Evolutionary conservation across 2,888 invertebrate species (phyloP), one percentile per base, ranked within the genome.

Genomic region (Drosophila cognata): DNA sequence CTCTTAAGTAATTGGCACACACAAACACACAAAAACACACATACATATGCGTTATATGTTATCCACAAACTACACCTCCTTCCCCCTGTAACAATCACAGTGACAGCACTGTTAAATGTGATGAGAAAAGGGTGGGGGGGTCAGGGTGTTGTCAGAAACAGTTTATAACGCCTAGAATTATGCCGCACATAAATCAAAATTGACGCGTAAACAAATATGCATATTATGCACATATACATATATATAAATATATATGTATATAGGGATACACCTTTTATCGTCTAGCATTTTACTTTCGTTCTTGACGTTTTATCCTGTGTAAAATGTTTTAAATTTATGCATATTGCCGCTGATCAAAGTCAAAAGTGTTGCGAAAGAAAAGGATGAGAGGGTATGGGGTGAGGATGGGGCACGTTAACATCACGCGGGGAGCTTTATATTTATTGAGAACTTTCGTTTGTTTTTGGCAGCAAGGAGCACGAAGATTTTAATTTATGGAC

Each of bases 101-200:
- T 75, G 74, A 65, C 74, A 77, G 57, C 29, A 21, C 35, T 61
- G 62, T 51, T 58, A 50, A 57, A n/a, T 35, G 51, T 43, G n/a
- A 13, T 41, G 18, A 2, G 46, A 13, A 28, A 3, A 8, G 10
- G 3, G 13, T 6, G 13, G 31, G 7, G 7, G 5, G 35, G 43
- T 1, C 71, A 56, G 67, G 68, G 74, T 75, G 75, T 74, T 85
- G 87, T 90, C 89, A 86, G 69, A 86, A 80, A 86, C 87, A 83
- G 89, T 88, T 90, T 86, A 88, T 74, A 86, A 72, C 87, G 87
- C 90, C 84, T 76, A 74, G 81, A 88, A 86, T 76, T 86, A 90
- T 90, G 81, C 89, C 89, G 67, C 70, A 77, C 84, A 88, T 85
- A 83, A 86, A 90, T 90, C 85, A 86, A 90, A 90, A 86, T 88